These are phyloP conservation scores for Xyrauchen texanus DNA, from an alignment of 2,113 vertebrate genomes.

Conservation along the genomic window DNA sequence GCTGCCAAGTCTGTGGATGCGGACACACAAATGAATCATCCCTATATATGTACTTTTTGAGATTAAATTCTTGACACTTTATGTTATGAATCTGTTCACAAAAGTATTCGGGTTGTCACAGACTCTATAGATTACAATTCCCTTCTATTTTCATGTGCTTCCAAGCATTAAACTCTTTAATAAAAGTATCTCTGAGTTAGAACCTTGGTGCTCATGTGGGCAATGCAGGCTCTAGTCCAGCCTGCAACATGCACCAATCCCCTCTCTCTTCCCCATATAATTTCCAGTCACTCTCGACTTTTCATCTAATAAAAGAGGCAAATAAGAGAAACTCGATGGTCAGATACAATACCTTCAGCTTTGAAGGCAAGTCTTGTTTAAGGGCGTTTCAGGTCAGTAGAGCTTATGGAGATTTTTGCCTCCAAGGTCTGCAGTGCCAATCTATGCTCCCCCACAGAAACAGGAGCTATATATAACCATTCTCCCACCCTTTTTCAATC, in stretches of 20 bases:
- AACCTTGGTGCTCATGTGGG: background rate
- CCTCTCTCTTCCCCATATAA: background rate
- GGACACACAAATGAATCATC: background rate
- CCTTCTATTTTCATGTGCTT: background rate
- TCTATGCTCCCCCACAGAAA: conserved; percentile 17
- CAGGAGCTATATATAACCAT: conserved; percentile 13
- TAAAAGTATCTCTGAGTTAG: no score
- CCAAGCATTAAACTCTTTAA: no score
- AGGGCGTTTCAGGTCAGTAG: conserved; percentile 16
- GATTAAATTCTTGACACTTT: background rate
- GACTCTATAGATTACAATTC: background rate
- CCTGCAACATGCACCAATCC: background rate
- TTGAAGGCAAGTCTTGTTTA: conserved; percentile 6
- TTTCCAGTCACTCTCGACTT: background rate
- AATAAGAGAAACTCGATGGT: background rate
- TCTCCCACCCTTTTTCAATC: background rate
- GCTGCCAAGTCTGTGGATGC: conserved; percentile 5
- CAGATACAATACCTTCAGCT: background rate
- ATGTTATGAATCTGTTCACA: background rate
- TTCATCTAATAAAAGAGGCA: background rate
- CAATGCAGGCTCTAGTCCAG: background rate
- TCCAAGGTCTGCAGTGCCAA: conserved; percentile 4
- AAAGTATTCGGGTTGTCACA: background rate
- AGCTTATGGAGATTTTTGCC: conserved; percentile 7
- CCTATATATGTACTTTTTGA: background rate